Evolutionary conservation across 1,140 invertebrate species (phyloP).

Genomic region (Tetranychus urticae): DNA sequence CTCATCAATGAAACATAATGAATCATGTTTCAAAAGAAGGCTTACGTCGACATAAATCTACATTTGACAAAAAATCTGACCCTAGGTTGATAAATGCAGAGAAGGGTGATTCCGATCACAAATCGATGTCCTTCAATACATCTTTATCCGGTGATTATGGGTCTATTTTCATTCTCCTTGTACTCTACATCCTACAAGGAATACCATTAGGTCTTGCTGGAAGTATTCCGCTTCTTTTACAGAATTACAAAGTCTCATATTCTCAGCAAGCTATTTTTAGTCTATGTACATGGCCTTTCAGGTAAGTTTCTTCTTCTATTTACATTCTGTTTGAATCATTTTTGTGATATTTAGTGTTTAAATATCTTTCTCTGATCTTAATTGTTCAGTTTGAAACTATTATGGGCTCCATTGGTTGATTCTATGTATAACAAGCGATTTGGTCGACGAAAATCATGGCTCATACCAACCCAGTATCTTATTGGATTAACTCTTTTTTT

Average conservation of each 20-base stretch:
- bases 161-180: slow-evolving; percentile 54
- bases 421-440: slow-evolving; percentile 54
- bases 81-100: too few species aligned
- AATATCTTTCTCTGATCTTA: background rate
- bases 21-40: too few species aligned
- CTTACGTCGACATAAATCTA: too few species aligned
- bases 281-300: slow-evolving; percentile 94
- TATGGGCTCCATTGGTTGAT: slow-evolving; percentile 97
- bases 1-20: too few species aligned
- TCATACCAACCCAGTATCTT: slow-evolving; percentile 65
- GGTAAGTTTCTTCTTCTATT: background rate
- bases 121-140: background rate
- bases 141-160: slow-evolving; percentile 13
- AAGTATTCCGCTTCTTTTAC: slow-evolving; percentile 82
- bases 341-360: too few species aligned
- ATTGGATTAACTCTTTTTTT: slow-evolving; percentile 52
- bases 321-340: background rate
- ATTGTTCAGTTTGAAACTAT: slow-evolving; percentile 49
- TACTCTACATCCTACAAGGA: slow-evolving; percentile 82
- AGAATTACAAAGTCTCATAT: slow-evolving; percentile 68
- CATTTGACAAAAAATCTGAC: too few species aligned
- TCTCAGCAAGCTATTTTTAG: slow-evolving; percentile 91
- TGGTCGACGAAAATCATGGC: slow-evolving; percentile 88
- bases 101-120: too few species aligned
- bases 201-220: slow-evolving; percentile 79